Base-by-base conservation (phyloP, 2,113 vertebrate species). In the Myrmecobius fasciatus region DNA sequence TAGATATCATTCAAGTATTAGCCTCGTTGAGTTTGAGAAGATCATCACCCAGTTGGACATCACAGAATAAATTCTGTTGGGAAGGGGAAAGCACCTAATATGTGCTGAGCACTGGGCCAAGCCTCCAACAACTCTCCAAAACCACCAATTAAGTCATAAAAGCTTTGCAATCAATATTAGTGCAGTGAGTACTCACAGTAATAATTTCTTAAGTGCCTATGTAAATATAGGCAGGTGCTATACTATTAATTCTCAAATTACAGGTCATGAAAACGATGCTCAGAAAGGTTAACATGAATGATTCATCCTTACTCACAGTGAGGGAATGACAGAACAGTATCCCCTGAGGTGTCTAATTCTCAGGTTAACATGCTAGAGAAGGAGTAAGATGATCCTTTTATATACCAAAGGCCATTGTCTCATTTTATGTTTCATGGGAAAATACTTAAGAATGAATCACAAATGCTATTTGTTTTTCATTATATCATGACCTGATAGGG, bases 361-460 rank as follows among this genome's bases (percentile, higher is more conserved):
- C 89, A 92, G 14, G 26, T 94, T 60, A 95, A 89, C 46, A 89
- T 2, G 46, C 9, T 92, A 92, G 54, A 83, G 6, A 52, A 92
- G 46, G 91, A 25, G 12, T 60, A 8, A 0, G 12, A 0, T 92
- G 5, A 43, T 17, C 24, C 43, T 91, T 83, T 22, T 83, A 91
- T 31, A 25, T 60, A n/a, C 52, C 56, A 89, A 94, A 36, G 51
- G 89, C 31, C 52, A 56, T 91, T 94, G 51, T 1, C 93, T 92
- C 49, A 5, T 3, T 94, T 93, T 93, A 89, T 95, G 52, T 89
- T 93, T 94, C 53, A 91, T 95, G 67, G 91, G 88, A 52, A 92
- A 60, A 94, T 93, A 93, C 25, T 83, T 92, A 90, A 90, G 43
- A n/a, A 60, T 75, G 94, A 94, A 92, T 25, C 4, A 93, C 4